A percentile compares a stretch with the other conserved stretches of the same genome.
phyloP scores from a whole-genome alignment of 2,797 vertebrate species.

The Cygnus olor region DNA sequence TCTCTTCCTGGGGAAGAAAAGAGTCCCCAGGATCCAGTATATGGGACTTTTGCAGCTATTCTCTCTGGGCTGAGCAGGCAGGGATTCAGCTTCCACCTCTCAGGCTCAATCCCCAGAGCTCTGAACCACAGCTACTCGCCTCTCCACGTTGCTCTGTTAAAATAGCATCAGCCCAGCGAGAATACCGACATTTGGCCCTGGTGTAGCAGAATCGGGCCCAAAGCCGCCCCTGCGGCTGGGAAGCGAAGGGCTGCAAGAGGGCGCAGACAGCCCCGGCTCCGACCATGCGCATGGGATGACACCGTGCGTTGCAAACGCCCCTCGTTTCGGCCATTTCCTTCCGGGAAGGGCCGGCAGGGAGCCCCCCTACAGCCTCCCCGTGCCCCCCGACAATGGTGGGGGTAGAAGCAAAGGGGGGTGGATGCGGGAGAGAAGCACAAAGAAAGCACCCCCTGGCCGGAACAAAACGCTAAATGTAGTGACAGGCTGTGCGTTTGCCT shows the following conservation, averaged over 20 bases:
- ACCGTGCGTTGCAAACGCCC: accelerated
- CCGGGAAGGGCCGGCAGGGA: neutral
- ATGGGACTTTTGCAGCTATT: neutral
- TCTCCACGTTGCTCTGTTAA: neutral
- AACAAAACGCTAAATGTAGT: neutral
- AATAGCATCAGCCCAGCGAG: neutral
- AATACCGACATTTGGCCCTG: neutral
- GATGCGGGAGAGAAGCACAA: neutral
- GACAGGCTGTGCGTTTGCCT: neutral
- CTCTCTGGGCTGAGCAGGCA: neutral
- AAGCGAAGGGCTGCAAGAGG: neutral
- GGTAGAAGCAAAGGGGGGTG: neutral
- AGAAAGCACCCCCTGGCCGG: neutral
- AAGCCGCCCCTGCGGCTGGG: neutral
- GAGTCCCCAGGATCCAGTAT: neutral
- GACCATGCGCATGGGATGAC: neutral
- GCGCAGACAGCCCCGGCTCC: neutral
- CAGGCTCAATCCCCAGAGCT: too few species aligned
- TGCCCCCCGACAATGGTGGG: neutral
- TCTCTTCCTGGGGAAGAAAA: neutral
- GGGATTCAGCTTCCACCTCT: neutral
- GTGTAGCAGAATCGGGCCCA: neutral
- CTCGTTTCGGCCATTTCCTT: neutral
- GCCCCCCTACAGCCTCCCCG: too few species aligned
- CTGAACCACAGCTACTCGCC: neutral